Percentiles rank a stretch among this genome's conserved stretches.
phyloP scores from a whole-genome alignment of 2,888 invertebrate species.

The Dasypolia templi region DNA sequence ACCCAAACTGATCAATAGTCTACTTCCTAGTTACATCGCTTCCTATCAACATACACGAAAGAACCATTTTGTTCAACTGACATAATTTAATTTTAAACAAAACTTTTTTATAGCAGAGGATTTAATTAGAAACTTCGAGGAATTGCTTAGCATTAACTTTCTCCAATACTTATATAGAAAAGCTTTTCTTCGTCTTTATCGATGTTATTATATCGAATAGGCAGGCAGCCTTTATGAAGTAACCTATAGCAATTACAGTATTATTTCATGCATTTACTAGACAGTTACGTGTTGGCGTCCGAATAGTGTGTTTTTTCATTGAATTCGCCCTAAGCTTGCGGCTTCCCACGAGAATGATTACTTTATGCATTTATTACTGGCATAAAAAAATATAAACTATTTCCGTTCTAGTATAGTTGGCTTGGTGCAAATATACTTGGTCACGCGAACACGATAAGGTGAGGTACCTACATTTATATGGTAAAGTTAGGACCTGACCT shows the following conservation, averaged over 20 bases:
- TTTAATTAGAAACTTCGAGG: conserved; percentile 32
- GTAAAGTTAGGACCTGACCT: conserved; percentile 40
- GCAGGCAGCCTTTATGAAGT: conserved; percentile 27
- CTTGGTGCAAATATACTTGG: conserved; percentile 62
- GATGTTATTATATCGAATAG: conserved; percentile 21
- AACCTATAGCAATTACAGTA: conserved; percentile 42
- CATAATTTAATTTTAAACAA: conserved; percentile 43
- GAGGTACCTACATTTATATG: conserved; percentile 56
- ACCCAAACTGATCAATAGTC: conserved; percentile 82
- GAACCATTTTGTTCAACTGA: conserved; percentile 37
- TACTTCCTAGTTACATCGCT: conserved; percentile 76
- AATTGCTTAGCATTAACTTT: conserved; percentile 19
- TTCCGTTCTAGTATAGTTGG: conserved; percentile 69
- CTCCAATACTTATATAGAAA: conserved; percentile 21
- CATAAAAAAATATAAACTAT: conserved; percentile 71
- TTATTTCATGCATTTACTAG: conserved; percentile 60
- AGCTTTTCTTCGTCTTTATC: conserved; percentile 10
- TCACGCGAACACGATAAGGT: conserved; percentile 70
- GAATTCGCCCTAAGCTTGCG: conserved; percentile 47
- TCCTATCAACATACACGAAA: conserved; percentile 70
- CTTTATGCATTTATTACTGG: conserved; percentile 70
- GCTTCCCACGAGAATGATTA: conserved; percentile 73
- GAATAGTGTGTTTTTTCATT: conserved; percentile 58
- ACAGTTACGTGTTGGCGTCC: conserved; percentile 36
- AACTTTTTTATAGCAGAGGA: conserved; percentile 2